These are phyloP conservation scores for Panzeria rudis DNA, from an alignment of 2,888 invertebrate species.

Conservation along the genomic window DNA sequence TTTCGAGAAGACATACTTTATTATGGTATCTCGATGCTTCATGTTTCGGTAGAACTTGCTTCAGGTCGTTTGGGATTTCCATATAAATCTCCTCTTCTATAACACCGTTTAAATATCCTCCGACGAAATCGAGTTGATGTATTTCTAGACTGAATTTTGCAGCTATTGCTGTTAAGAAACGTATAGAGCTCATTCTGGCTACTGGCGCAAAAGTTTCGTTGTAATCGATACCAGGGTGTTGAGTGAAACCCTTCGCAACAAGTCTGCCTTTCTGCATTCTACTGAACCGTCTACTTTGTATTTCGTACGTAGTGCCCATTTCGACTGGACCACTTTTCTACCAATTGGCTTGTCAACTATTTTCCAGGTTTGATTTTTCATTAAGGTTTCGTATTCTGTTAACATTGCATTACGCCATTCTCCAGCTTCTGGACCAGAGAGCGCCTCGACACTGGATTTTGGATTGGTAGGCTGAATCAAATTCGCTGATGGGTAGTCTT, in stretches of 20 bases:
- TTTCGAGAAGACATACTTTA: too few relatives aligned
- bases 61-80: slow-evolving; percentile 63
- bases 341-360: slow-evolving; percentile 69
- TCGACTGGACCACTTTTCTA: too few relatives aligned
- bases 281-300: slow-evolving; percentile 73
- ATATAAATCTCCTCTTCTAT: slow-evolving; percentile 73
- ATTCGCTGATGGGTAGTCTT: slow-evolving; percentile 36
- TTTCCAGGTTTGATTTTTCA: slow-evolving; percentile 69
- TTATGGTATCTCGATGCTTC: not conserved
- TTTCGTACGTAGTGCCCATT: slow-evolving; percentile 33
- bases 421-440: too few relatives aligned
- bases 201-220: slow-evolving; percentile 76
- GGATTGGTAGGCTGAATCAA: slow-evolving; percentile 45
- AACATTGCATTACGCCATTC: slow-evolving; percentile 63
- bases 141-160: too few relatives aligned
- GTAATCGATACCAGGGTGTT: slow-evolving; percentile 76
- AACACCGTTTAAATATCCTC: slow-evolving; percentile 72
- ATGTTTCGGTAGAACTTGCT: slow-evolving; percentile 55
- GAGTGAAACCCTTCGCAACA: too few relatives aligned
- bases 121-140: slow-evolving; percentile 72
- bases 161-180: slow-evolving; percentile 72
- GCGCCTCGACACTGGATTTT: slow-evolving; percentile 48
- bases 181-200: slow-evolving; percentile 73
- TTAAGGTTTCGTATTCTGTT: slow-evolving; percentile 43
- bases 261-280: slow-evolving; percentile 74